These are phyloP conservation scores for Limnothrissa miodon DNA, from an alignment of 2,113 vertebrate species.

Conservation along the genomic window DNA sequence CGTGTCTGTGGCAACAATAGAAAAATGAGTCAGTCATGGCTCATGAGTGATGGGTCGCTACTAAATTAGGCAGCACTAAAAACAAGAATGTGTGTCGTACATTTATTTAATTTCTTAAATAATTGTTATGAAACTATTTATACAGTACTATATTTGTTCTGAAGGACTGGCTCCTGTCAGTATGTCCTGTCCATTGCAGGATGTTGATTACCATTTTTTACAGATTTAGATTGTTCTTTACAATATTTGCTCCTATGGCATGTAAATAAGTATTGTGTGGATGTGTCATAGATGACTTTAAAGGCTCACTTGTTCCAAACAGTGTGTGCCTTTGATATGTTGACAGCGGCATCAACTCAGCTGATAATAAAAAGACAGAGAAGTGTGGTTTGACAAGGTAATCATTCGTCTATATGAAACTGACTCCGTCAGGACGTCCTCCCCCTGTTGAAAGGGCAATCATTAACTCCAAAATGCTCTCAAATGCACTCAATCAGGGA, in stretches of 20 bases:
- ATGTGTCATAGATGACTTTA: background rate
- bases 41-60: background rate
- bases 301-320: background rate
- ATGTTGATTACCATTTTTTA: background rate
- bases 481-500: background rate
- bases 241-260: background rate
- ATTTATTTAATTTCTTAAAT: background rate
- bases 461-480: background rate
- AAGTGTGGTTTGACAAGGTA: background rate
- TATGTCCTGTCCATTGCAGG: background rate
- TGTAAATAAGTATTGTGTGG: background rate
- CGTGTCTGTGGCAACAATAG: background rate
- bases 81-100: background rate
- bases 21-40: background rate
- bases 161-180: background rate
- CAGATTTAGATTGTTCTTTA: background rate
- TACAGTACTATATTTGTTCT: background rate
- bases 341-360: background rate
- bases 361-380: background rate
- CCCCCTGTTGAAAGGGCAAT: conserved; percentile 7
- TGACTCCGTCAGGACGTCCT: background rate
- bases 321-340: background rate
- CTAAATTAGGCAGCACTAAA: background rate
- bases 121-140: background rate
- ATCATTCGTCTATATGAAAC: background rate